Base-by-base conservation (phyloP, 2,797 vertebrate species). In the Gymnocypris eckloni region DNA sequence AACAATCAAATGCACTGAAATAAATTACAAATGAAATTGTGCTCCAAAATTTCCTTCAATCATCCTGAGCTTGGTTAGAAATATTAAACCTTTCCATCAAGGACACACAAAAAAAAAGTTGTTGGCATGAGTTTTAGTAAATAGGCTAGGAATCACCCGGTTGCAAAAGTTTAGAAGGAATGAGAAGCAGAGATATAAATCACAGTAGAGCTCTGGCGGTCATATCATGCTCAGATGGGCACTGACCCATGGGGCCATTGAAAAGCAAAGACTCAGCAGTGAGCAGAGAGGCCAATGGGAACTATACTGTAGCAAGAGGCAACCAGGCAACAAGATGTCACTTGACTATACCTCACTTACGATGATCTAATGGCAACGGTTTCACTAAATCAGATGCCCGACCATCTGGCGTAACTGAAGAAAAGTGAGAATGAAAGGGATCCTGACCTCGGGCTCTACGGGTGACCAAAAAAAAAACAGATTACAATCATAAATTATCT, bases 181-280 rank as follows among this genome's bases (percentile, higher is more conserved):
- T 59, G 73, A 79, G 66, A 84, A 71, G 87, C 82, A 64, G 71
- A 37, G 79, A 37, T 73, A 88, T 89, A 86, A 90, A 90, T 89
- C 88, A 89, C 79, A 76, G 70, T 25, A 80, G 64, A 16, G 39
- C 52, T 86, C 48, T 80, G 66, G 67, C 69, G 75, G 64, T 76
- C 86, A 69, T 79, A 86, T 79, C 72, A 69, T 83, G 87, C 88
- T 87, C 86, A 88, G 87, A 75, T 88, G 89, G 85, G 52, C 78
- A 86, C 45, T 84, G 84, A 87, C 86, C 73, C 87, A 88, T 73
- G 79, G 69, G 80, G 59, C 81, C 67, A 45, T 37, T 64, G 83
- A 89, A 85, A 89, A 87, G 85, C 86, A 79, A 75, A 87, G 72
- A 89, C 67, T 86, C 83, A 39, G 85, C 77, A 72, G 37, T 50